Evolutionary conservation across 2,113 vertebrate species (phyloP), one percentile per base, ranked within the genome.

Genomic region (Canis aureus): DNA sequence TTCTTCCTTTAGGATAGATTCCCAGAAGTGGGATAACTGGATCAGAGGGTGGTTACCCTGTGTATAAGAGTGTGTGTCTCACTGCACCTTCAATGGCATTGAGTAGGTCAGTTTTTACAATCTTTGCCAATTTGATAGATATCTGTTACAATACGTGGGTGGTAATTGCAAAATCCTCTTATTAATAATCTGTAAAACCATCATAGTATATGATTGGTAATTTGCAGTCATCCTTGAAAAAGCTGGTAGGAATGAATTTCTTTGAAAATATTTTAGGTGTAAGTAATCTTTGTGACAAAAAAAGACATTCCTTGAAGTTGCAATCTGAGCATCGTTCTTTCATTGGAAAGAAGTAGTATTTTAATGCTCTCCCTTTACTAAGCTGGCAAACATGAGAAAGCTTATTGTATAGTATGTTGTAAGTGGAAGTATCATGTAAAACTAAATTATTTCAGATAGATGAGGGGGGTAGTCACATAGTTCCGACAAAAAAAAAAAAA

Each of bases 21-120:
- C 85, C 82, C 95, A 95, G 89, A 91, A 97, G 83, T 97, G 95
- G 82, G 89, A 62, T 97, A 85, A 97, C 97, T 94, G 91, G 60
- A 89, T 97, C 88, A 94, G 29, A 96, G 91, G 81, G 69, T 96
- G 82, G 66, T 96, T 91, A 80, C 74, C 84, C 67, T 95, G 69
- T 95, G 66, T 95, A 29, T 90, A 64, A 91, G 62, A 91, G 32
- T 87, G 57, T 97, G 88, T 95, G 94, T 97, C 94, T 97, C 83
- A 93, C 85, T 95, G 66, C 35, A 95, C 62, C 95, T 95, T 94
- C 89, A 93, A 17, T 96, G 95, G 64, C 85, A 94, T 79, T 95
- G 91, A 95, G 71, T 97, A 91, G 91, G 88, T 94, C 89, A 96
- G 93, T 91, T 98, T 95, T 97, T 97, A 87, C 29, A 84, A 7